These are phyloP conservation scores for Myotis findleyi DNA, from an alignment of 2,797 vertebrate species.

Conservation along the genomic window DNA sequence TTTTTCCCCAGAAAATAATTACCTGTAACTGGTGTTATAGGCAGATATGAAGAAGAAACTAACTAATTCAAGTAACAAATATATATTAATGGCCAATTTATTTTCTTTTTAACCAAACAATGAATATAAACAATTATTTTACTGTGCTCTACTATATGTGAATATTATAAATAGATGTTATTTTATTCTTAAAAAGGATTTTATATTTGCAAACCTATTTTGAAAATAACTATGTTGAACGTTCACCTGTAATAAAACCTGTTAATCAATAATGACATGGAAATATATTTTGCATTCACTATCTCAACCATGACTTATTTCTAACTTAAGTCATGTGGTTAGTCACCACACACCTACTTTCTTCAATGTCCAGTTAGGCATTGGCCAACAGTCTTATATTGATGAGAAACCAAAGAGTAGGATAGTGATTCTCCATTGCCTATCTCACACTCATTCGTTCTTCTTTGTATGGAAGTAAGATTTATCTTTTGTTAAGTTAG, in stretches of 20 bases:
- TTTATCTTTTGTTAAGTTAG: background rate
- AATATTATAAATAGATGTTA: background rate
- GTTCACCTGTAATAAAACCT: background rate
- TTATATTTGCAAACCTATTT: background rate
- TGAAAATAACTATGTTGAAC: background rate
- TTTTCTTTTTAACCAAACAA: background rate
- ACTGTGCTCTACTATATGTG: background rate
- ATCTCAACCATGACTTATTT: background rate
- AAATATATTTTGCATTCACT: background rate
- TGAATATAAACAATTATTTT: background rate
- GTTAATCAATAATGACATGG: background rate
- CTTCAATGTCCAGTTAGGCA: background rate
- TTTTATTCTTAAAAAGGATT: background rate
- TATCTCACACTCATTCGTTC: fast-evolving
- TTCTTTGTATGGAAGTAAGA: background rate
- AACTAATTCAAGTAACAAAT: background rate
- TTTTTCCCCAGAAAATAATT: background rate
- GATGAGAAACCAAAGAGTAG: fast-evolving
- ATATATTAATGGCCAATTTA: background rate
- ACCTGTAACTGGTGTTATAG: background rate
- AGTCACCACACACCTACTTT: background rate
- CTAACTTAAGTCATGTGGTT: background rate
- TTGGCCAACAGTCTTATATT: background rate
- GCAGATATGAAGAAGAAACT: background rate
- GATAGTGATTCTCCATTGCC: background rate